Evolutionary conservation across 37 sponge, comb jelly and placozoan species (phyloP).

Genomic region (Amphimedon queenslandica): DNA sequence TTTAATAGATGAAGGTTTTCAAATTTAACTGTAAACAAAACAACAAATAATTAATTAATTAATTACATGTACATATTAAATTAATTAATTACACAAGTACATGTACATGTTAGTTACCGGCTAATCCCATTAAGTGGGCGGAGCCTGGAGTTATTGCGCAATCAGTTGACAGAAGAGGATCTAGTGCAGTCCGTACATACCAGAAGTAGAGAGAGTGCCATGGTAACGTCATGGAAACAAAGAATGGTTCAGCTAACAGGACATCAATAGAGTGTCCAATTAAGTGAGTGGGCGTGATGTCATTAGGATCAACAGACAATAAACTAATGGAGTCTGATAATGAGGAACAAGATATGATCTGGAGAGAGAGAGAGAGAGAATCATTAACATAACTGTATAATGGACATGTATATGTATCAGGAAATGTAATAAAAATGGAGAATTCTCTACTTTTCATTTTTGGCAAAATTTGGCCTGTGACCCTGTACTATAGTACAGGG

Average conservation of each 20-base stretch:
- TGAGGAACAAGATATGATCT: too few species aligned
- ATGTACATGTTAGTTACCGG: slow-evolving; percentile 31
- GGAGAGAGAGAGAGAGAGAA: slow-evolving; percentile 8
- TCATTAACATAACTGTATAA: neutral
- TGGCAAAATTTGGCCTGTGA: too few species aligned
- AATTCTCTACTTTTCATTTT: too few species aligned
- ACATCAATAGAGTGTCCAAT: slow-evolving; percentile 22
- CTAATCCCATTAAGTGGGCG: slow-evolving; percentile 51
- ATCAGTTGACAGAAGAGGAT: slow-evolving; percentile 14
- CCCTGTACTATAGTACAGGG: too few species aligned
- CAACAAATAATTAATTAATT: neutral
- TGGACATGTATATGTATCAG: too few species aligned
- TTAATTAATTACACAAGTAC: neutral
- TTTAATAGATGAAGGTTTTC: slow-evolving; percentile 55
- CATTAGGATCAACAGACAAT: too few species aligned
- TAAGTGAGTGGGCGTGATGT: slow-evolving; percentile 22
- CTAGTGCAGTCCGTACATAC: slow-evolving; percentile 42
- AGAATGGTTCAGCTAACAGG: slow-evolving; percentile 76
- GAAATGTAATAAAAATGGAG: too few species aligned
- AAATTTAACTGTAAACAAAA: slow-evolving; percentile 51
- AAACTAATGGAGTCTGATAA: too few species aligned
- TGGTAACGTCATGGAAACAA: slow-evolving; percentile 53
- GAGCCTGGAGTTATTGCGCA: slow-evolving; percentile 26
- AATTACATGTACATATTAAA: neutral
- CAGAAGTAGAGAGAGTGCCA: slow-evolving; percentile 83